Evolutionary conservation across 2,797 vertebrate genomes (phyloP).

Genomic region (Mallotus villosus): DNA sequence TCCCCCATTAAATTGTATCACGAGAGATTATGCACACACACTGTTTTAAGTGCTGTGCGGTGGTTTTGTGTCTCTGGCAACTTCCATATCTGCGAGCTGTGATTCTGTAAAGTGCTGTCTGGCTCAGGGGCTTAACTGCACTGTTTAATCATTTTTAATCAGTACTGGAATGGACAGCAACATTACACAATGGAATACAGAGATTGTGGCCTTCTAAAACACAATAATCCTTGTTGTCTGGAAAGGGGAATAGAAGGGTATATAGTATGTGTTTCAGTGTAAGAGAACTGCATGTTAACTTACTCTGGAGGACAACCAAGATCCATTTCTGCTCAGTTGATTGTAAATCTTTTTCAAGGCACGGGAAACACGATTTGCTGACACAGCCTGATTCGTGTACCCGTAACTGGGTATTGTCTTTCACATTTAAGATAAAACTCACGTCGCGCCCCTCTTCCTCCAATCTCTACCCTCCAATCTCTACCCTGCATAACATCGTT

Average conservation of each 20-base stretch:
- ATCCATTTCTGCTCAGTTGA: no score
- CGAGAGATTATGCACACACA: slow-evolving; percentile 1
- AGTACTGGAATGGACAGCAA: slow-evolving; percentile 22
- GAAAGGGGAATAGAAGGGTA: slow-evolving; percentile 11
- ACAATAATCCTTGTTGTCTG: slow-evolving; percentile 25
- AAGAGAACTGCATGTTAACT: background rate
- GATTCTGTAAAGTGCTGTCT: slow-evolving; percentile 22
- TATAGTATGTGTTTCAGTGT: slow-evolving; percentile 5
- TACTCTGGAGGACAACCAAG: background rate
- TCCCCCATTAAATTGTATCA: background rate
- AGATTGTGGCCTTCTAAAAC: slow-evolving; percentile 21
- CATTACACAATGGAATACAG: slow-evolving; percentile 26
- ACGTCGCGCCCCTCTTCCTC: background rate
- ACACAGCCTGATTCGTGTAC: no score
- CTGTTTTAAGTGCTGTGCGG: background rate
- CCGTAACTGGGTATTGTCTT: no score
- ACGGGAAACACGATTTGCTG: background rate
- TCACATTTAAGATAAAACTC: background rate
- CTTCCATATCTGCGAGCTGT: background rate
- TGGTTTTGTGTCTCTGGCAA: background rate
- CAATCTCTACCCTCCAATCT: background rate
- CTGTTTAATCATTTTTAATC: slow-evolving; percentile 24
- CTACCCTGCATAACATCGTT: no score
- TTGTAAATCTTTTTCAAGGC: background rate
- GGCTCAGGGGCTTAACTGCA: slow-evolving; percentile 26